Conservation (phyloP, 2,797 vertebrate species). For the Simalia tracyae region DNA sequence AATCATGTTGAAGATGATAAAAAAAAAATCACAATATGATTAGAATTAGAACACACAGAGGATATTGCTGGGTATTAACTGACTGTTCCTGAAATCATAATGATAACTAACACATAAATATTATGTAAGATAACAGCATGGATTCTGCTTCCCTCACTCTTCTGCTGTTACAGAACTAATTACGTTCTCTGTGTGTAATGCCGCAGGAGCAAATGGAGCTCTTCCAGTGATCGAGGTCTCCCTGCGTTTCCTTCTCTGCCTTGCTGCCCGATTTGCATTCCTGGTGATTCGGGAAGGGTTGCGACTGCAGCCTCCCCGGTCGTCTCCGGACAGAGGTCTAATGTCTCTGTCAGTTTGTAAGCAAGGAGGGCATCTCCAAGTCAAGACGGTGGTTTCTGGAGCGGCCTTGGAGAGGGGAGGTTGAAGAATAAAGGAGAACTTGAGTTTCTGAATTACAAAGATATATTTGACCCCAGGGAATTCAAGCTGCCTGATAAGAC, state of each 20-base stretch:
- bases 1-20: not conserved
- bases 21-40: not conserved
- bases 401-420: not conserved
- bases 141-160: constrained; percentile 57
- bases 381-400: not conserved
- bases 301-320: not conserved
- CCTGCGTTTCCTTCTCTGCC: constrained; percentile 79
- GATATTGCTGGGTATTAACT: constrained; percentile 16
- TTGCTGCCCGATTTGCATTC: constrained; percentile 81
- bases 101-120: constrained; percentile 66
- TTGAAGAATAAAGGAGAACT: not conserved
- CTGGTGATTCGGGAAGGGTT: not conserved
- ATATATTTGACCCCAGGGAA: not conserved
- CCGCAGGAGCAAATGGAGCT: constrained; percentile 68
- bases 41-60: not conserved
- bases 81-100: constrained; percentile 51
- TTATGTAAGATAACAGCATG: constrained; percentile 65
- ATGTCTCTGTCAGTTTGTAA: not conserved
- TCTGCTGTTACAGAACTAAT: constrained; percentile 68
- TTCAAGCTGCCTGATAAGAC: not conserved
- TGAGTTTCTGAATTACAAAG: not conserved
- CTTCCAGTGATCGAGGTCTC: constrained; percentile 63
- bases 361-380: not conserved
- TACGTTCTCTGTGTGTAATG: constrained; percentile 66
- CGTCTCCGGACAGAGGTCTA: not conserved